Conservation (phyloP, 1,140 invertebrate genomes). For the Amyelois transitella region DNA sequence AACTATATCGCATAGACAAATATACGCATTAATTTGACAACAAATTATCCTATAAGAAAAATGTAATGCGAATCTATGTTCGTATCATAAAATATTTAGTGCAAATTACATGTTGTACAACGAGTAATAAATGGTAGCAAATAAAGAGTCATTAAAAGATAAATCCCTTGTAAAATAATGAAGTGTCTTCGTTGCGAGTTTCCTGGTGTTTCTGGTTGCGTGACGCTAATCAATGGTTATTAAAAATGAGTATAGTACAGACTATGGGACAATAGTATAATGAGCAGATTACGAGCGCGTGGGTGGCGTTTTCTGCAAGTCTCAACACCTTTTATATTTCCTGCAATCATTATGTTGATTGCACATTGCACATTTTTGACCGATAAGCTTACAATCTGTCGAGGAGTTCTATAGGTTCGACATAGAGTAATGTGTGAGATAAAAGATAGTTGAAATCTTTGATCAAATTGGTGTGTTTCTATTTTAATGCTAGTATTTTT, state of each 20-base stretch:
- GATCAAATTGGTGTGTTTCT: too few species aligned
- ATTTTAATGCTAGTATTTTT: too few species aligned
- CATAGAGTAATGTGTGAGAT: too few species aligned
- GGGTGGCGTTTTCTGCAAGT: too few species aligned
- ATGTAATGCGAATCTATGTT: background rate
- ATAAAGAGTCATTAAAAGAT: background rate
- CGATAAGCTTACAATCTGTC: too few species aligned
- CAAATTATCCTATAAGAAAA: background rate
- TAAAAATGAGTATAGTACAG: conserved; percentile 13
- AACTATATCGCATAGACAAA: too few species aligned
- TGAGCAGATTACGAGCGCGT: background rate
- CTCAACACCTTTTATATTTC: too few species aligned
- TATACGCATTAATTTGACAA: background rate
- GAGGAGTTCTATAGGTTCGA: too few species aligned
- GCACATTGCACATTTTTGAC: too few species aligned
- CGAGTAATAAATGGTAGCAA: background rate
- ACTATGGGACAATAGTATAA: conserved; percentile 14
- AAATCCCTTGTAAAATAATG: background rate
- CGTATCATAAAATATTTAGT: background rate
- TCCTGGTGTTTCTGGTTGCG: conserved; percentile 15
- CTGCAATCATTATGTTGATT: background rate
- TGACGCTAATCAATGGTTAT: conserved; percentile 25
- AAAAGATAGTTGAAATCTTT: too few species aligned
- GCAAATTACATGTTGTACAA: background rate
- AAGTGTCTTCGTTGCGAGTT: background rate